A percentile compares a stretch with the other conserved stretches of the same genome.
phyloP scores from a whole-genome alignment of 1,140 invertebrate genomes.

The Pseudomyrmex cubaensis region DNA sequence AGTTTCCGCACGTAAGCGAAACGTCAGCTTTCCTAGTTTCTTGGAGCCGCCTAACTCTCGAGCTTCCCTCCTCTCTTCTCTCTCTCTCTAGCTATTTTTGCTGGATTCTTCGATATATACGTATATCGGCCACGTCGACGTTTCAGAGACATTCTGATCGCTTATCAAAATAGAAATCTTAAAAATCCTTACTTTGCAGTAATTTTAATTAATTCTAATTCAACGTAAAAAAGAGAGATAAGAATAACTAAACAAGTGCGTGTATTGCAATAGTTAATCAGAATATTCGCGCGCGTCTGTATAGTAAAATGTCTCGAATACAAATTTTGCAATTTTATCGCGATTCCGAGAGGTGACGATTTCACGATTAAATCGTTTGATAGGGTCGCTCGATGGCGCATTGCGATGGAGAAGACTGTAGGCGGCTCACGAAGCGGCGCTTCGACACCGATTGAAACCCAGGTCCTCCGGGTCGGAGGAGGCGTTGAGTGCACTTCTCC shows the following conservation, averaged over 20 bases:
- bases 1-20: conserved; percentile 82
- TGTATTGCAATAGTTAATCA: too few relatives aligned
- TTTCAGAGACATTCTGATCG: conserved; percentile 3
- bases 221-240: background rate
- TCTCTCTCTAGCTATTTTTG: background rate
- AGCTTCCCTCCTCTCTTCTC: conserved; percentile 8
- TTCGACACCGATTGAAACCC: conserved; percentile 80
- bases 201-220: background rate
- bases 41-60: conserved; percentile 62
- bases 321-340: too few relatives aligned
- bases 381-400: background rate
- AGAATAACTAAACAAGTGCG: background rate
- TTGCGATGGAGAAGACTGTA: conserved; percentile 59
- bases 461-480: conserved; percentile 63
- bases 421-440: conserved; percentile 77
- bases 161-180: background rate
- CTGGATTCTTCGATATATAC: conserved; percentile 39
- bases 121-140: background rate
- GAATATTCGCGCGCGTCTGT: too few relatives aligned
- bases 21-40: conserved; percentile 80
- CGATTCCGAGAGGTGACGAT: too few relatives aligned
- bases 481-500: conserved; percentile 78
- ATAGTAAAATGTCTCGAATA: too few relatives aligned
- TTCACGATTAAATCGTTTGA: conserved; percentile 26
- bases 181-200: background rate